phyloP scores from a whole-genome alignment of 2,113 vertebrate species.

The Antechinus flavipes region DNA sequence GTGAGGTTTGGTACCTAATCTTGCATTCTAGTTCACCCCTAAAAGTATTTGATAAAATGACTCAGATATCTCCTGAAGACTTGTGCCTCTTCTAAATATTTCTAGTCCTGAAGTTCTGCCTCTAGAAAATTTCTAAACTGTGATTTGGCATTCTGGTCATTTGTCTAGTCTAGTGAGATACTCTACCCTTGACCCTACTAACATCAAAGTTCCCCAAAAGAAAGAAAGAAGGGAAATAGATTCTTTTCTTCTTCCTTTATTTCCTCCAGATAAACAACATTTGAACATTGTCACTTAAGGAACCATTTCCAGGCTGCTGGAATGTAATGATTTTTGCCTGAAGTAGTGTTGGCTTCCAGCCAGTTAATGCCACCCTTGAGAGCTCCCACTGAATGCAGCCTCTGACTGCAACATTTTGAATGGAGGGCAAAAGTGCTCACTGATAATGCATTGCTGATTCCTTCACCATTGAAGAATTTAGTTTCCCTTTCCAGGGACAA shows the following conservation, averaged over 20 bases:
- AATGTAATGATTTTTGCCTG: background rate
- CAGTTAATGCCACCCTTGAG: constrained; percentile 9
- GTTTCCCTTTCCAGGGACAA: background rate
- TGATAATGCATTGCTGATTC: background rate
- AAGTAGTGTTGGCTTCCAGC: background rate
- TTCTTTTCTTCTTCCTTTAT: background rate
- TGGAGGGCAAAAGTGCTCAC: constrained; percentile 7
- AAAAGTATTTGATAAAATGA: background rate
- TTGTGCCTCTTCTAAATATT: background rate
- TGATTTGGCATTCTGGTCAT: background rate
- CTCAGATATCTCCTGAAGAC: background rate
- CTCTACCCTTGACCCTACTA: background rate
- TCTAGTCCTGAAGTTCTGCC: background rate
- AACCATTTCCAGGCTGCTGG: constrained; percentile 21
- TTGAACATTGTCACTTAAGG: background rate
- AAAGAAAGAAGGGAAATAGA: background rate
- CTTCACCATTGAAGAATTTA: background rate
- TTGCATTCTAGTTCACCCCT: background rate
- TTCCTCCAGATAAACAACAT: background rate
- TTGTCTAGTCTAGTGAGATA: background rate
- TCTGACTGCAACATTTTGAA: background rate
- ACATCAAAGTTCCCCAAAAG: background rate
- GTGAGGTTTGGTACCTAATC: background rate
- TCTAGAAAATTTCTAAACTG: background rate
- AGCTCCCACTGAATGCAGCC: background rate